Conservation (phyloP, 2,797 vertebrate genomes). For the Mus spretus region DNA sequence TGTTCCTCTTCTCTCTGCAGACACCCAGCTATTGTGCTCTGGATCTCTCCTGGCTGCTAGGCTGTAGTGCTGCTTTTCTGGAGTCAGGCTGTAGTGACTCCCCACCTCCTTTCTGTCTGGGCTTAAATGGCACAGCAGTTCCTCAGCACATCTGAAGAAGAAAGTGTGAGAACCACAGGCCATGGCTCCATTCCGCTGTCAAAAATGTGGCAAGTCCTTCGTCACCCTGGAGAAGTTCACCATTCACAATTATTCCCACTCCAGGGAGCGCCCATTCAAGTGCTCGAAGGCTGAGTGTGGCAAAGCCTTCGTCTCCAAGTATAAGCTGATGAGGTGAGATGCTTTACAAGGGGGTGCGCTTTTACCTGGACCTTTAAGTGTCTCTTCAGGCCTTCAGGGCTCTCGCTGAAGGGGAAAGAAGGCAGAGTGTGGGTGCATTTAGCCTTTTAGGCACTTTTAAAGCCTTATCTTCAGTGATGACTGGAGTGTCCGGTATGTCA, state of each 20-base stretch:
- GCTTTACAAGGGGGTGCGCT: constrained; percentile 47
- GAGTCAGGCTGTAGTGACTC: constrained; percentile 79
- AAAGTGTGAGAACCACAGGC: constrained; percentile 86
- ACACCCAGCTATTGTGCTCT: constrained; percentile 84
- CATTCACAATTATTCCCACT: constrained; percentile 86
- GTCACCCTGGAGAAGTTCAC: constrained; percentile 89
- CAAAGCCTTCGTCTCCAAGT: constrained; percentile 91
- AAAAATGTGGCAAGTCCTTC: constrained; percentile 88
- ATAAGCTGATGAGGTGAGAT: constrained; percentile 90
- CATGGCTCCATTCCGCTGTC: constrained; percentile 86
- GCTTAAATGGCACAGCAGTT: constrained; percentile 85
- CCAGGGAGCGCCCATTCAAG: constrained; percentile 89
- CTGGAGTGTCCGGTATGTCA: neutral
- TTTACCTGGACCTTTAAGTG: neutral
- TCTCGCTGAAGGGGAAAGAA: neutral
- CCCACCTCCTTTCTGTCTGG: constrained; percentile 68
- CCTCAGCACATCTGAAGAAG: constrained; percentile 83
- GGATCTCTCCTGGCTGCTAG: constrained; percentile 83
- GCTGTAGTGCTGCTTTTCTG: constrained; percentile 64
- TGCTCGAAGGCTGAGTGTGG: constrained; percentile 89
- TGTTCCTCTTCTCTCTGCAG: constrained; percentile 86
- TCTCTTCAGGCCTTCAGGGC: neutral
- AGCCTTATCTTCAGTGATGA: neutral
- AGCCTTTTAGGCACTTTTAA: neutral
- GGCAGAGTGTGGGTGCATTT: neutral